Base-by-base conservation (phyloP, 2,888 invertebrate genomes). In the Tetropium fuscum region DNA sequence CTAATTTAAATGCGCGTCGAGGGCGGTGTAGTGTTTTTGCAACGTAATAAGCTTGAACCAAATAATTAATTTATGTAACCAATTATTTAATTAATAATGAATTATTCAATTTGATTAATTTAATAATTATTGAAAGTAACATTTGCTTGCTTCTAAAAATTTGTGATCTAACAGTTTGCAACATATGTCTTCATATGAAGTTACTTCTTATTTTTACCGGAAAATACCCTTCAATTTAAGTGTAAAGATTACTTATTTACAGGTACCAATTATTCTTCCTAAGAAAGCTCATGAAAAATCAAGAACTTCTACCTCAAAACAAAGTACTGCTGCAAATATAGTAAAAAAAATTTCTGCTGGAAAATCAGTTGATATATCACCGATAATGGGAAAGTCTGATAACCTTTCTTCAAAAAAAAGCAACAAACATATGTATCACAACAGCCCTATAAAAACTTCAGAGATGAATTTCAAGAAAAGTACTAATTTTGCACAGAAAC, bases 281-380 rank as follows among this genome's bases (percentile, higher is more conserved):
- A 20, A 11, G 10, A 57, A 53, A 53, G 7, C 15, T n/a, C 49
- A 48, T 16, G 55, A 43, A 25, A 58, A 58, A 43, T 13, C 51
- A 22, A 13, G n/a, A n/a, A 10, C 19, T 7, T 22, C 25, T 25
- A 34, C 40, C 6, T 16, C 51, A 10, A 40, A 55, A 22, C 48
- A 44, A 1, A 22, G 44, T 40, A 4, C 32, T 4, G 7, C 36
- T 16, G 36, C 43, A 27, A 56, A 13, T 27, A 32, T 7, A 27
- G 4, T 47, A 4, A 55, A 38, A 44, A 38, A 51, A 11, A 15
- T 45, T 0, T 51, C 54, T 7, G n/a, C n/a, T n/a, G 51, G 47
- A 15, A 49, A 40, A 41, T 55, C 62, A 6, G 55, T 62, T 7
- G 62, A 62, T 19, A 62, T 62, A 58, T 55, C 62, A 6, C 55